Conservation (phyloP, 2,113 vertebrate genomes). For the Neolamprologus caudopunctatus region DNA sequence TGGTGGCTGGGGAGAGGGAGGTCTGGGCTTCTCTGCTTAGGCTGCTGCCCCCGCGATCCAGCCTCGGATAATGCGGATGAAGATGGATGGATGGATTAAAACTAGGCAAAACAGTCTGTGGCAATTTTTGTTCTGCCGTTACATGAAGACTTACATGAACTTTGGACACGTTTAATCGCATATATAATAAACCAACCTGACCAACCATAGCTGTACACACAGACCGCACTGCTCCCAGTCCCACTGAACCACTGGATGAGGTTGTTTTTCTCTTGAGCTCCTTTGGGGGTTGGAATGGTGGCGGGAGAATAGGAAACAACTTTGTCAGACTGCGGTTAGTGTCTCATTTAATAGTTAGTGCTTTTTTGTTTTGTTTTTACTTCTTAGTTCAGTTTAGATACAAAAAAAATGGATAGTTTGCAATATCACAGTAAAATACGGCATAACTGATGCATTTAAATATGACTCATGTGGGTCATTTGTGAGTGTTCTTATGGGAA, state of each 20-base stretch:
- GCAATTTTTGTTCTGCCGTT: neutral
- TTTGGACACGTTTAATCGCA: neutral
- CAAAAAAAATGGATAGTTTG: neutral
- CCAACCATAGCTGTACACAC: neutral
- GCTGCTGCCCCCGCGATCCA: too few species aligned
- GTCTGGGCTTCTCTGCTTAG: too few species aligned
- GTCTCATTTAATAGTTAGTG: neutral
- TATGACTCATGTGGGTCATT: neutral
- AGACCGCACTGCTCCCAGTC: neutral
- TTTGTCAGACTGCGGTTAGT: neutral
- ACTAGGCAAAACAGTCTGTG: neutral
- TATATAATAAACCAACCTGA: neutral
- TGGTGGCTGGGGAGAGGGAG: too few species aligned
- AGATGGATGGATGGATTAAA: too few species aligned
- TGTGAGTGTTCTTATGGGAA: neutral
- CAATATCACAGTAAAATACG: neutral
- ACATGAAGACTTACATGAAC: neutral
- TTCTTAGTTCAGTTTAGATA: neutral
- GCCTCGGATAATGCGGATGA: too few species aligned
- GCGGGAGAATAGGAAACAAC: fast-evolving
- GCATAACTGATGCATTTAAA: neutral
- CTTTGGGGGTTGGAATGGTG: neutral
- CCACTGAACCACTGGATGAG: neutral
- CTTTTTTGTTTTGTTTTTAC: neutral
- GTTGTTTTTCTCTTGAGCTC: neutral